Evolutionary conservation across 64 coral and sea anemone species (phyloP), one percentile per base, ranked within the genome.

Genomic region (Platygyra sinensis): DNA sequence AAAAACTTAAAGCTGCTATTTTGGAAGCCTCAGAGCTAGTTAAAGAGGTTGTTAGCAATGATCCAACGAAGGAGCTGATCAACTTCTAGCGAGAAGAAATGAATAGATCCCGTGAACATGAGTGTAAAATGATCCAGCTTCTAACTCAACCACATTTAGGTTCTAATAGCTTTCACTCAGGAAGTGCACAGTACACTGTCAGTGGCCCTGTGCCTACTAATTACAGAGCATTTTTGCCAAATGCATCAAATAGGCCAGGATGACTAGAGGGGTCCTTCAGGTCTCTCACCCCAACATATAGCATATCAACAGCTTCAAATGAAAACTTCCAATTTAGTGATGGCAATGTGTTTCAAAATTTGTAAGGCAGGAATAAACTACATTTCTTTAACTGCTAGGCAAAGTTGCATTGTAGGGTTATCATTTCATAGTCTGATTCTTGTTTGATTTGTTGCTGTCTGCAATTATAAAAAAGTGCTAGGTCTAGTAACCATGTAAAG

Each of bases 101-200:
- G 73, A 75, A 75, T 29, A 75, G 16, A 33, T 75, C 33, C 33
- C 73, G 73, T 46, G 73, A 75, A 75, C 73, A 75, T 75, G 73
- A 75, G 32, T 75, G 36, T n/a, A 75, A 75, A 75, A 75, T 75
- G 73, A 75, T 75, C 31, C 73, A 75, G 73, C 73, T 75, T 75
- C 33, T 75, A 75, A 75, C 73, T 14, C 73, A 75, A 75, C 73
- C 73, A 75, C 28, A 75, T 75, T 75, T 75, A 46, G 73, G 73
- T 39, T 36, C 30, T 75, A 28, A n/a, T 18, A 75, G 73, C 73
- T 75, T 39, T 75, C 73, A 75, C 32, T 75, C 29, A 46, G 73
- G 17, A 14, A 32, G 73, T 75, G 33, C 32, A 75, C 73, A 75
- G 33, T 36, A 36, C 10, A 22, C 33, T 77, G 75, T n/a, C n/a